Base-by-base conservation (phyloP, 2,888 invertebrate species). In the Graphium colonna region DNA sequence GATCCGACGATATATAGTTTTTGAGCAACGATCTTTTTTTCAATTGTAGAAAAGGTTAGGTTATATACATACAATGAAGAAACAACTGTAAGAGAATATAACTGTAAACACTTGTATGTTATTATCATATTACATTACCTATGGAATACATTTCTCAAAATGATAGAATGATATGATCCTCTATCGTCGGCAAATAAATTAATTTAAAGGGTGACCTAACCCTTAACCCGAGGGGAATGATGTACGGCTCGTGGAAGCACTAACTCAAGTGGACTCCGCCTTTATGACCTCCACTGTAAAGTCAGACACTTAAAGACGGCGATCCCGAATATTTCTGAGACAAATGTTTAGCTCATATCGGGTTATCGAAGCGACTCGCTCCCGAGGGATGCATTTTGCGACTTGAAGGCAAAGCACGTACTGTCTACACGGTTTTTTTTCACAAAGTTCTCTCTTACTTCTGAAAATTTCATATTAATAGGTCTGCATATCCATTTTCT, bases 211-310 rank as follows among this genome's bases (percentile, higher is more conserved):
- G 63, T 58, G 57, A 62, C 62, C 56, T 49, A 48, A 69, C 68
- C 71, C 21, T 21, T 21, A 21, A 21, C 71, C 51, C 47, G 62
- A 65, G 71, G 57, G 57, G 46, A 21, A 69, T 73, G 73, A 75
- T 69, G 69, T 71, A 74, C 68, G 63, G 65, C 64, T 26, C 60
- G 53, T 40, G 54, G 58, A 46, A 58, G 65, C 62, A 63, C 65
- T 77, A 70, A 75, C 69, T 75, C 71, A 75, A 68, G 52, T 58
- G 58, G 60, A 60, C 56, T 52, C 60, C 48, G 55, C 60, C 47
- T 55, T 67, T 63, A 62, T 57, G 52, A 54, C 57, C 56, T 50
- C 42, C 13, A 10, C 43, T 26, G 47, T 21, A 21, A 21, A 21
- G 21, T 21, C 21, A 21, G 43, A 28, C 10, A 18, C 18, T 9